Evolutionary conservation across 1,140 invertebrate species (phyloP).

Genomic region (Ctenoplectra terminalis): DNA sequence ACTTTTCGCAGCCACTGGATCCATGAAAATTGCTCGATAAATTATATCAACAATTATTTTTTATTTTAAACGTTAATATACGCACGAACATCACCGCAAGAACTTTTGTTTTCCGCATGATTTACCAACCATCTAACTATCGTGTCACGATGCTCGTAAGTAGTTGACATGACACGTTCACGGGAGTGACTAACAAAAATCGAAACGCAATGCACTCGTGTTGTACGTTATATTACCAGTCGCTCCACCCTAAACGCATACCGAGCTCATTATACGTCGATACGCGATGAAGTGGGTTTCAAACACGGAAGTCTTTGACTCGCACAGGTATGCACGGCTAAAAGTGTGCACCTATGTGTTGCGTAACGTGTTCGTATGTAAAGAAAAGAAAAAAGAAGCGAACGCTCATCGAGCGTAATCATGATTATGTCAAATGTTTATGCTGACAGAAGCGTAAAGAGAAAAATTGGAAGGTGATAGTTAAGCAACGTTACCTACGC

Average conservation of each 20-base stretch:
- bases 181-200: slow-evolving; percentile 11
- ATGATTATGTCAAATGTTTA: neutral
- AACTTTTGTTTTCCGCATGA: neutral
- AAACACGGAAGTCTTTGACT: slow-evolving; percentile 26
- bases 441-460: neutral
- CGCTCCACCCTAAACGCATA: slow-evolving; percentile 44
- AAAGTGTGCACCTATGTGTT: neutral
- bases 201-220: neutral
- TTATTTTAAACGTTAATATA: too few relatives aligned
- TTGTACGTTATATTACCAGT: neutral
- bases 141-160: neutral
- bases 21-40: too few relatives aligned
- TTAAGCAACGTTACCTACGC: too few relatives aligned
- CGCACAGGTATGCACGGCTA: too few relatives aligned
- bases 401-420: neutral
- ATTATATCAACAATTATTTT: too few relatives aligned
- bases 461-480: neutral
- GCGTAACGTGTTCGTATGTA: neutral
- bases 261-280: slow-evolving; percentile 15
- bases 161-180: slow-evolving; percentile 20
- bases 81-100: neutral
- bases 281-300: slow-evolving; percentile 5
- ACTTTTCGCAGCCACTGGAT: too few relatives aligned
- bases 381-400: neutral
- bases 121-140: neutral